Conservation (phyloP, 2,888 invertebrate genomes). For the Sphaeridia pumilis region DNA sequence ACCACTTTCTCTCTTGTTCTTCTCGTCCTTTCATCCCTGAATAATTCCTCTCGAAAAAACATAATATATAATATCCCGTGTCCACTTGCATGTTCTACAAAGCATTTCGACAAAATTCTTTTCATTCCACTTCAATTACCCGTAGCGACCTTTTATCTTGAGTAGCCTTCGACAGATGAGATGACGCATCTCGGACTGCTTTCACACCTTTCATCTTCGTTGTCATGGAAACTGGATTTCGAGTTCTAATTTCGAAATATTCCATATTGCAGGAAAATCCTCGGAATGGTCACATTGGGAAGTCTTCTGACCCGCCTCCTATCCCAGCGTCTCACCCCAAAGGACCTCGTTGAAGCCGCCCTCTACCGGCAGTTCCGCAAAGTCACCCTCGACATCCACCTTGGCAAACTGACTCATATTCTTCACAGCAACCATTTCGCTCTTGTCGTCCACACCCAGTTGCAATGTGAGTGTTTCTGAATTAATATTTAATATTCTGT, state of each 20-base stretch:
- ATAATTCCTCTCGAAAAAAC: neutral
- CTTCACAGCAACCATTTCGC: constrained; percentile 70
- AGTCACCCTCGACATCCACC: constrained; percentile 51
- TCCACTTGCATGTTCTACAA: too few species aligned
- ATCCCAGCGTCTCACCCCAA: constrained; percentile 48
- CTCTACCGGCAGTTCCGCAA: constrained; percentile 61
- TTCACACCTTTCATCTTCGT: too few species aligned
- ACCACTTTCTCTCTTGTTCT: neutral
- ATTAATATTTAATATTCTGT: too few species aligned
- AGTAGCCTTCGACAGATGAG: too few species aligned
- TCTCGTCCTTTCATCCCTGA: neutral
- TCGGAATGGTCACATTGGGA: constrained; percentile 60
- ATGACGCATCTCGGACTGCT: too few species aligned
- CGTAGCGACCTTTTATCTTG: too few species aligned
- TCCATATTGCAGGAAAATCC: constrained; percentile 43
- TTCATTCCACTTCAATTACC: too few species aligned
- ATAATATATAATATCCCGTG: too few species aligned
- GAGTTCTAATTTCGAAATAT: too few species aligned
- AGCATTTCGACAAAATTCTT: too few species aligned
- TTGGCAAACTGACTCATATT: constrained; percentile 64
- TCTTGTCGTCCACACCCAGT: constrained; percentile 44
- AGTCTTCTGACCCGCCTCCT: constrained; percentile 56
- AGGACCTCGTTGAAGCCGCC: constrained; percentile 54
- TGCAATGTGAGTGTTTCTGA: constrained; percentile 33
- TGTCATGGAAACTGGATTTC: too few species aligned